These are phyloP conservation scores for Narcine bancroftii DNA, from an alignment of 2,113 vertebrate genomes.

Conservation along the genomic window DNA sequence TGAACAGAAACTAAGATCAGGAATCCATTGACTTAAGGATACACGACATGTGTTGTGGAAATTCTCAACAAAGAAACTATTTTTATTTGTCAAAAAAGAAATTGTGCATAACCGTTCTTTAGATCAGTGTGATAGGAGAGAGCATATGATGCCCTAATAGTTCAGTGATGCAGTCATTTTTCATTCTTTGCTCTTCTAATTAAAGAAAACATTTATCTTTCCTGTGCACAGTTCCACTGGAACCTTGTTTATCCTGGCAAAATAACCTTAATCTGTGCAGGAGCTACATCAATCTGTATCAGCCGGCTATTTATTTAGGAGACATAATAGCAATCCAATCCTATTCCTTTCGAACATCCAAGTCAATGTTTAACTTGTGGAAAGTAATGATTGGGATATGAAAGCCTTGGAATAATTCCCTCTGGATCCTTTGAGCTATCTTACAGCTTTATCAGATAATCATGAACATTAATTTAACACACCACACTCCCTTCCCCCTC, in stretches of 20 bases:
- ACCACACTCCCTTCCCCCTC: too few species aligned
- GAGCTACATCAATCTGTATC: background rate
- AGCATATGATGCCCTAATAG: background rate
- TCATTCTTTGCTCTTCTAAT: background rate
- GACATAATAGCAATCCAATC: background rate
- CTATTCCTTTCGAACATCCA: background rate
- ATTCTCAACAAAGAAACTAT: background rate
- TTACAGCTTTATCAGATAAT: background rate
- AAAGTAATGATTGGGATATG: background rate
- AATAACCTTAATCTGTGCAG: background rate
- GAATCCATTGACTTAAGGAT: background rate
- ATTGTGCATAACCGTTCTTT: background rate
- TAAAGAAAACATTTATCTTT: background rate
- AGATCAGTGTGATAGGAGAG: background rate
- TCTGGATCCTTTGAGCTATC: background rate
- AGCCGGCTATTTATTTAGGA: background rate
- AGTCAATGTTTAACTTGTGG: background rate
- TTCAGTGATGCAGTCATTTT: background rate
- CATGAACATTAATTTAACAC: background rate
- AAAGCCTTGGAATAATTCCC: background rate
- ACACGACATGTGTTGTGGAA: background rate
- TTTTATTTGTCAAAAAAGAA: background rate
- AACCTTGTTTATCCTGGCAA: background rate
- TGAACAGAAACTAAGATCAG: background rate
- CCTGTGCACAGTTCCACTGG: background rate